phyloP scores from a whole-genome alignment of 1,140 invertebrate genomes.

The Ericerus pela region DNA sequence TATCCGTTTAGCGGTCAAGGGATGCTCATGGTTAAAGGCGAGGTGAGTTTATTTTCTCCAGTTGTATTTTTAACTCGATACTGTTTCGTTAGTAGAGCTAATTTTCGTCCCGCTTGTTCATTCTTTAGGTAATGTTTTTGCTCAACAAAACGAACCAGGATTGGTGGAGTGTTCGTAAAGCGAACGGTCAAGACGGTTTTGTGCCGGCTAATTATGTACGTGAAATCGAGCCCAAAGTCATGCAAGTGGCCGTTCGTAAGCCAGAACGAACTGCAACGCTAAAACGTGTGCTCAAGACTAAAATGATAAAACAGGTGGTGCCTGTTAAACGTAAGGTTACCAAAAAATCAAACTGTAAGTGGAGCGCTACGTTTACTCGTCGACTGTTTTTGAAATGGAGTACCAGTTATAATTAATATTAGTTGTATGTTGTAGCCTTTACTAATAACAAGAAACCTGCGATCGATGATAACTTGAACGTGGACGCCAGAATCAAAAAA shows the following conservation, averaged over 20 bases:
- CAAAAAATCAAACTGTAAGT: not conserved
- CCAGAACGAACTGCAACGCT: slow-evolving; percentile 67
- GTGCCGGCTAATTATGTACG: slow-evolving; percentile 94
- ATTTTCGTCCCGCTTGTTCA: no score
- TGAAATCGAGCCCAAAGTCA: slow-evolving; percentile 77
- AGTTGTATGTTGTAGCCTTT: not conserved
- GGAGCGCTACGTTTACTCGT: not conserved
- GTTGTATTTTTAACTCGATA: no score
- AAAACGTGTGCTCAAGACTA: slow-evolving; percentile 76
- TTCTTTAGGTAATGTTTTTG: slow-evolving; percentile 59
- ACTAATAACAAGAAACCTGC: not conserved
- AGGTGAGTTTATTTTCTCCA: slow-evolving; percentile 38
- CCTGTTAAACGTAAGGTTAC: slow-evolving; percentile 42
- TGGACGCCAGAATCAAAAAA: slow-evolving; percentile 63
- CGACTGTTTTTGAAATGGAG: not conserved
- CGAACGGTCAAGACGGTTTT: slow-evolving; percentile 83
- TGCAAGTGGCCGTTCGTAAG: slow-evolving; percentile 64
- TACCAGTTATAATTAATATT: not conserved
- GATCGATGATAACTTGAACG: slow-evolving; percentile 51
- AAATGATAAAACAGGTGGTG: slow-evolving; percentile 71
- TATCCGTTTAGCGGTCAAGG: slow-evolving; percentile 88
- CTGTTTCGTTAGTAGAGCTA: no score
- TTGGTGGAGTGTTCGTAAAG: slow-evolving; percentile 95
- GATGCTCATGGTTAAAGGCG: slow-evolving; percentile 82
- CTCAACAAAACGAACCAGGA: slow-evolving; percentile 90